Evolutionary conservation across 2,797 vertebrate species (phyloP).

Genomic region (Xenentodon cancila): DNA sequence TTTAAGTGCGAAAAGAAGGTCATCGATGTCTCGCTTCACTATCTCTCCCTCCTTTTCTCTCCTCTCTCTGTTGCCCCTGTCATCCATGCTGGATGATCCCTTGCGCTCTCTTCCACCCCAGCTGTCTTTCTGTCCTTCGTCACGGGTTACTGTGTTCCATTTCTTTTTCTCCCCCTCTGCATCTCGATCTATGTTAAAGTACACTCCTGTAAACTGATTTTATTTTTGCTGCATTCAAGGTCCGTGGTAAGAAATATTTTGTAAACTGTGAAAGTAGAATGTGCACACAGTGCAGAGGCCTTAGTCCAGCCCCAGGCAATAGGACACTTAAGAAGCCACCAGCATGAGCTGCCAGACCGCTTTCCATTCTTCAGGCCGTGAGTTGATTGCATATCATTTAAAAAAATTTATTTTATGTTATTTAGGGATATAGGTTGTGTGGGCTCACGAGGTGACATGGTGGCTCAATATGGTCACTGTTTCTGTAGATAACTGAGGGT

Average conservation of each 20-base stretch:
- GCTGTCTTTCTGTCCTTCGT: slow-evolving; percentile 80
- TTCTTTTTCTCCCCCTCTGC: slow-evolving; percentile 32
- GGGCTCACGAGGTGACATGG: slow-evolving; percentile 23
- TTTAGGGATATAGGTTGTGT: slow-evolving; percentile 42
- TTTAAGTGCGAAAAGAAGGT: slow-evolving; percentile 81
- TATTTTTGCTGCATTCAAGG: slow-evolving; percentile 49
- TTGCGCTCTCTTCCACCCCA: slow-evolving; percentile 70
- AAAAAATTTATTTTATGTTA: neutral
- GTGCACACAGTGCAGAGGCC: neutral
- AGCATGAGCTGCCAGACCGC: slow-evolving; percentile 35
- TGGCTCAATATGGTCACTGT: slow-evolving; percentile 33
- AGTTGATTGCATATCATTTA: slow-evolving; percentile 34
- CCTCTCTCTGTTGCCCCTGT: slow-evolving; percentile 79
- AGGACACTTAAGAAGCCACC: slow-evolving; percentile 13
- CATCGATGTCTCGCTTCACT: slow-evolving; percentile 77
- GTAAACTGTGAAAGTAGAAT: slow-evolving; percentile 39
- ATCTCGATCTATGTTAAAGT: slow-evolving; percentile 54
- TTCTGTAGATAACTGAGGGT: slow-evolving; percentile 23
- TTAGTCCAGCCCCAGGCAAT: slow-evolving; percentile 18
- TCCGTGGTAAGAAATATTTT: slow-evolving; percentile 36
- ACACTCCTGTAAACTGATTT: slow-evolving; percentile 48
- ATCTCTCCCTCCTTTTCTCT: slow-evolving; percentile 69
- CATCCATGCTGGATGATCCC: slow-evolving; percentile 79
- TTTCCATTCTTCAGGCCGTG: slow-evolving; percentile 55
- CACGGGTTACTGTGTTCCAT: slow-evolving; percentile 71